Evolutionary conservation across 2,797 vertebrate genomes (phyloP).

Genomic region (Rallus crepitans): DNA sequence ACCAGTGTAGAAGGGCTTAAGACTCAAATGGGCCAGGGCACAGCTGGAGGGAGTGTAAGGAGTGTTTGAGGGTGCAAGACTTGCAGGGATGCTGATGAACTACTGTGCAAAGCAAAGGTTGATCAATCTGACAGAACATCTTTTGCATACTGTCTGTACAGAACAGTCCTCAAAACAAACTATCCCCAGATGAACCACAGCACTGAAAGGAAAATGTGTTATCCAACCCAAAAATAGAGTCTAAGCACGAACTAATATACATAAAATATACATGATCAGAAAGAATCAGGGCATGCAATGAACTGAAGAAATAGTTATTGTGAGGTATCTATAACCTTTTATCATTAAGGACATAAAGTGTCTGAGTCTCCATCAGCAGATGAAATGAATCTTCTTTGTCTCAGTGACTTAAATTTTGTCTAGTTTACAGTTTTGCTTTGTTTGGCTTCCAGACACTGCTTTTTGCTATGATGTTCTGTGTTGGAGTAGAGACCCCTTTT

Average conservation of each 20-base stretch:
- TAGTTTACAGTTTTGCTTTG: background rate
- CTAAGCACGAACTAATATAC: background rate
- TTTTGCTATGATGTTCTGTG: background rate
- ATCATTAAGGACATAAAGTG: background rate
- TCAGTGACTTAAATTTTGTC: background rate
- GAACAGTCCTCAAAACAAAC: background rate
- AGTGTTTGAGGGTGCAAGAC: background rate
- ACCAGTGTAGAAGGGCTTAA: background rate
- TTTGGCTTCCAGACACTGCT: background rate
- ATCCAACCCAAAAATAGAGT: background rate
- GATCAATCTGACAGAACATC: background rate
- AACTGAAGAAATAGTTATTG: background rate
- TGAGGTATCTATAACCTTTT: background rate
- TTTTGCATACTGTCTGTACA: background rate
- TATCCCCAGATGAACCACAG: background rate
- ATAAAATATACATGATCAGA: constrained; percentile 1
- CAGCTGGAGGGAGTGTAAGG: background rate
- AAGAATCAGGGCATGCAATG: background rate
- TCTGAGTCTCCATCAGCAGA: background rate
- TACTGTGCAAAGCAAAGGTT: background rate
- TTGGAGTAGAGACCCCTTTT: background rate
- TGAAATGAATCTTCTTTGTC: background rate
- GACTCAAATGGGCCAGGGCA: background rate
- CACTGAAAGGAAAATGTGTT: background rate
- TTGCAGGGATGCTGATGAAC: background rate